Base-by-base conservation (phyloP, 2,888 invertebrate genomes). In the Caprella mutica region DNA sequence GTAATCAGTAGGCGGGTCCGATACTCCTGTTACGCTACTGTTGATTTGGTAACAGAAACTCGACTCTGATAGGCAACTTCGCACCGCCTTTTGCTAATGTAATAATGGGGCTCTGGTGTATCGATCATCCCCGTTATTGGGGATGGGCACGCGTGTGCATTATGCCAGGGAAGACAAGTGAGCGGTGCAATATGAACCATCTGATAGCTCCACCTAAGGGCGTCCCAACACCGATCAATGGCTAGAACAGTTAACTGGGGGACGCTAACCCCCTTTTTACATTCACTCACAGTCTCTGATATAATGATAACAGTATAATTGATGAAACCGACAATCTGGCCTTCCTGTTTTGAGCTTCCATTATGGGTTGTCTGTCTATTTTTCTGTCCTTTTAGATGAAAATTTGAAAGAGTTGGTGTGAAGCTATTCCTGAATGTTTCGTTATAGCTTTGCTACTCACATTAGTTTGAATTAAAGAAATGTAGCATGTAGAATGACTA, bases 21-120 rank as follows among this genome's bases (percentile, higher is more conserved):
- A 51, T 52, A 33, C 51, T 56, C 51, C 56, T 56, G 59, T 59
- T 62, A 56, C 59, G 59, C 56, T 55, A 54, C 56, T 62, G 62
- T 62, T 62, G 62, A 62, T 62, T 62, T 59, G 62, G 62, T 62
- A 62, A 62, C 62, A 46, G 62, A 62, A 51, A 48, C 59, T 52
- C 43, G 56, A 43, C 59, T 53, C 56, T 62, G 56, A 59, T 56
- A 62, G 56, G 59, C 62, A 53, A 56, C 53, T 59, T 58, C 59
- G 62, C 59, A 54, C 62, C 59, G 59, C 59, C 59, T 52, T 56
- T 50, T 56, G 53, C 56, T 62, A 62, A 62, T 62, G 59, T 55
- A 62, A 62, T 62, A 62, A 62, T 58, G 62, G 62, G 62, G 59
- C 50, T 51, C 38, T 27, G 23, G 54, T 50, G 48, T 59, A 62